Evolutionary conservation across 2,113 vertebrate species (phyloP).

Genomic region (Clupea harengus): DNA sequence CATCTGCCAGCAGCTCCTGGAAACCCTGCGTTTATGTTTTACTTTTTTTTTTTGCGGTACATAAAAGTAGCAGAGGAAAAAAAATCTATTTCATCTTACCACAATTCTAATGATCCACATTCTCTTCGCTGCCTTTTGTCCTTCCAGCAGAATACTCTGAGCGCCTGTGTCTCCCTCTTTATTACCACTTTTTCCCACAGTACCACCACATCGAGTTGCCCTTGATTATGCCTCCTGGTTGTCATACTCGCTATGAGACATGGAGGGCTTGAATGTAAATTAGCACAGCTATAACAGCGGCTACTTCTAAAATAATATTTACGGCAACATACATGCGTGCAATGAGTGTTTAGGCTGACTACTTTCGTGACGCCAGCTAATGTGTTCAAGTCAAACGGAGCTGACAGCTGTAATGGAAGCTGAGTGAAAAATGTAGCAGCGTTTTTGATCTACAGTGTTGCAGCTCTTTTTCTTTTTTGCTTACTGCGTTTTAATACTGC

Average conservation of each 20-base stretch:
- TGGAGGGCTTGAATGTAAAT: neutral
- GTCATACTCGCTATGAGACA: neutral
- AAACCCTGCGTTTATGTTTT: slow-evolving; percentile 28
- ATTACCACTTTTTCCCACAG: neutral
- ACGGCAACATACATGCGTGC: neutral
- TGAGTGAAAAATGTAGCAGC: slow-evolving; percentile 6
- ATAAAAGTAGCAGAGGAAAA: neutral
- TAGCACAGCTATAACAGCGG: neutral
- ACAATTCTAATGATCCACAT: neutral
- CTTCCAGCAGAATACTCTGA: neutral
- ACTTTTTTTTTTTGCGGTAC: slow-evolving; percentile 7
- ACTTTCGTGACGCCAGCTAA: neutral
- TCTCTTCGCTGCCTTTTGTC: neutral
- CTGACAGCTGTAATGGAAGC: neutral
- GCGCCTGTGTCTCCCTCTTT: neutral
- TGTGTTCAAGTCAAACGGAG: neutral
- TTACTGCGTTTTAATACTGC: slow-evolving; percentile 73
- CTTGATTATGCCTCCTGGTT: neutral
- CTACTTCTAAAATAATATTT: neutral
- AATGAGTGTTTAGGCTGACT: neutral
- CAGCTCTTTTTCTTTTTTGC: slow-evolving; percentile 61
- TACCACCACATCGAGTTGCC: neutral
- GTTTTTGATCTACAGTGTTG: slow-evolving; percentile 51
- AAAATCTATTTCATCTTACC: neutral
- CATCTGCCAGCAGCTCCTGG: slow-evolving; percentile 30